A percentile compares a stretch with the other conserved stretches of the same genome.
Conservation (phyloP, 2,797 vertebrate species). For the Hoplostethus atlanticus region DNA sequence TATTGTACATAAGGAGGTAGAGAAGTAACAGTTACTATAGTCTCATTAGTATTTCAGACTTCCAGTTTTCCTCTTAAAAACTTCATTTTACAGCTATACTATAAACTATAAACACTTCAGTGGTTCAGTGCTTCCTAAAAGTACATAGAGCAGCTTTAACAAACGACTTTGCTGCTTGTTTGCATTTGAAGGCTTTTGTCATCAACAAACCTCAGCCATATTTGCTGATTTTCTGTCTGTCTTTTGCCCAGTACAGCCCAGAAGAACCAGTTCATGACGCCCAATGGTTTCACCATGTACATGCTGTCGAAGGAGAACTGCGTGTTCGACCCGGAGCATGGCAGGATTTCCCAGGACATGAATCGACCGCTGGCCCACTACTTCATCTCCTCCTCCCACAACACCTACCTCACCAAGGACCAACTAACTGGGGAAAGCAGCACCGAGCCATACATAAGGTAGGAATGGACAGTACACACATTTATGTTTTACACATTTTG, state of each 20-base stretch:
- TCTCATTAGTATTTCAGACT: too few species aligned
- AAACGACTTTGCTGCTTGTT: too few species aligned
- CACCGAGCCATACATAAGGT: constrained; percentile 90
- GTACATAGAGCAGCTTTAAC: too few species aligned
- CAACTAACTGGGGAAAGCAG: constrained; percentile 94
- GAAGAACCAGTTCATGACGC: constrained; percentile 90
- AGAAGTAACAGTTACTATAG: too few species aligned
- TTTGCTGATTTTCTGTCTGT: constrained; percentile 9
- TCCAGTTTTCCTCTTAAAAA: too few species aligned
- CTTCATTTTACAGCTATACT: too few species aligned
- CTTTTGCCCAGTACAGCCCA: constrained; percentile 75
- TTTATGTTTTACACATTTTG: background rate
- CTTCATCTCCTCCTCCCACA: constrained; percentile 90
- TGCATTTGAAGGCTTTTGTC: too few species aligned
- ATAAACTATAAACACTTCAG: too few species aligned
- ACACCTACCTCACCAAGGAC: constrained; percentile 94
- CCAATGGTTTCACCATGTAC: constrained; percentile 97
- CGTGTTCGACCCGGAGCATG: constrained; percentile 87
- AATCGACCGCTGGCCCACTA: constrained; percentile 91
- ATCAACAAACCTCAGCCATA: too few species aligned
- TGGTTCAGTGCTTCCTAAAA: too few species aligned
- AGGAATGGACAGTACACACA: background rate
- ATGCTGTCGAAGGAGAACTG: constrained; percentile 92
- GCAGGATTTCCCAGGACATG: constrained; percentile 93
- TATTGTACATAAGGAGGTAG: too few species aligned